These are phyloP conservation scores for Ormyrus pomaceus DNA, from an alignment of 2,888 invertebrate genomes.

Conservation along the genomic window DNA sequence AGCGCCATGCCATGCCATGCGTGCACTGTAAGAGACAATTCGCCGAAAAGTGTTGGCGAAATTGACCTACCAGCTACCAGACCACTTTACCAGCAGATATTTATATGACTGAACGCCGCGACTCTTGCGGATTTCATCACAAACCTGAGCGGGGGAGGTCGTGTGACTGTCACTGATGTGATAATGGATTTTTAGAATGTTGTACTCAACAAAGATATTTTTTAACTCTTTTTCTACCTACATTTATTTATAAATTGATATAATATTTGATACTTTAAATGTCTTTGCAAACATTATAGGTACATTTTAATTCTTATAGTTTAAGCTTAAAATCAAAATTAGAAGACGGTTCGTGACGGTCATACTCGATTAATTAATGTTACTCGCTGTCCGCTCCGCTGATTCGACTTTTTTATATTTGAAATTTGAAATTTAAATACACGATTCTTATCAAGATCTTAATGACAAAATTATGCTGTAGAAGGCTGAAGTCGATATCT, in stretches of 20 bases:
- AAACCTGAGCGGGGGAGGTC: background rate
- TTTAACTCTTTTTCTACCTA: too few species aligned
- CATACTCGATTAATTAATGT: background rate
- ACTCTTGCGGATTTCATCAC: slow-evolving; percentile 22
- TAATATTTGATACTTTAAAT: too few species aligned
- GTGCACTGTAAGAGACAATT: slow-evolving; percentile 9
- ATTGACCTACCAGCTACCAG: slow-evolving; percentile 9
- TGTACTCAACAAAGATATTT: too few species aligned
- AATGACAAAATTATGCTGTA: background rate
- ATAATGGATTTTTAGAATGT: too few species aligned
- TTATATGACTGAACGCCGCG: slow-evolving; percentile 36
- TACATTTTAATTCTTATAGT: background rate
- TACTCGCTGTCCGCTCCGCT: background rate
- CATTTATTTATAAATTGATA: too few species aligned
- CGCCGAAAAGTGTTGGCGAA: slow-evolving; percentile 39
- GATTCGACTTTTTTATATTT: slow-evolving; percentile 5
- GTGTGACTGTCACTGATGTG: too few species aligned
- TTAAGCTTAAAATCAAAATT: background rate
- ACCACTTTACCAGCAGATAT: slow-evolving; percentile 3
- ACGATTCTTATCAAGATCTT: background rate
- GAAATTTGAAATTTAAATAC: slow-evolving; percentile 16
- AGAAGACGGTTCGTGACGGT: slow-evolving; percentile 20
- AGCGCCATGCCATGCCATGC: slow-evolving; percentile 50
- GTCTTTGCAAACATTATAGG: too few species aligned
- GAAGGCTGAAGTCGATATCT: background rate